Evolutionary conservation across 1,140 invertebrate species (phyloP).

Genomic region (Lasioglossum albipes): DNA sequence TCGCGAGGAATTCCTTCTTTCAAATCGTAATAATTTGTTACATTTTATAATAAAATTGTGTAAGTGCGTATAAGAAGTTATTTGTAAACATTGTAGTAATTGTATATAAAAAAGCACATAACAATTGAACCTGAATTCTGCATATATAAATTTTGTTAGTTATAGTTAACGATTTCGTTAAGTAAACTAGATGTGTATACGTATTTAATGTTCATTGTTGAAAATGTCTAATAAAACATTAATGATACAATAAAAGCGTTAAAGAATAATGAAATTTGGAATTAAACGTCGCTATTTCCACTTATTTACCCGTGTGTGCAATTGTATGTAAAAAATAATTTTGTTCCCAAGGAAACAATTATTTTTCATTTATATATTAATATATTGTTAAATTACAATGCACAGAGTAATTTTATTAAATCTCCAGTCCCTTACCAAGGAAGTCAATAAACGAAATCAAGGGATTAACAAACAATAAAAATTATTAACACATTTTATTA

Average conservation of each 20-base stretch:
- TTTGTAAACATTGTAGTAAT: background rate
- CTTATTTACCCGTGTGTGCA: background rate
- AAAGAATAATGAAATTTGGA: background rate
- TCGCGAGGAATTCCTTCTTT: background rate
- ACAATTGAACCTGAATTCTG: background rate
- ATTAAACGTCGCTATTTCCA: background rate
- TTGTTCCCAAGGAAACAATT: background rate
- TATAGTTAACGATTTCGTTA: background rate
- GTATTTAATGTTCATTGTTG: background rate
- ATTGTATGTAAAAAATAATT: background rate
- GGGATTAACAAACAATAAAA: background rate
- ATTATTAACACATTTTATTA: background rate
- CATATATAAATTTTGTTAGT: background rate
- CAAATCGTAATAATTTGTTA: background rate
- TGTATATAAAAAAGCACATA: background rate
- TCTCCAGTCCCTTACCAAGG: no score
- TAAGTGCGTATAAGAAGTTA: background rate
- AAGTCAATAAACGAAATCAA: no score
- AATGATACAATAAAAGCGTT: background rate
- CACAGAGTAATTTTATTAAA: no score
- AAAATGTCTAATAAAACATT: background rate
- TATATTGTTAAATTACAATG: background rate
- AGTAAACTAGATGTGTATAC: background rate
- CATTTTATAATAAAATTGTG: conserved; percentile 15
- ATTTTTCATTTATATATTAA: no score